Evolutionary conservation across 2,888 invertebrate genomes (phyloP), one percentile per base, ranked within the genome.

Genomic region (Minunthozetes semirufus): DNA sequence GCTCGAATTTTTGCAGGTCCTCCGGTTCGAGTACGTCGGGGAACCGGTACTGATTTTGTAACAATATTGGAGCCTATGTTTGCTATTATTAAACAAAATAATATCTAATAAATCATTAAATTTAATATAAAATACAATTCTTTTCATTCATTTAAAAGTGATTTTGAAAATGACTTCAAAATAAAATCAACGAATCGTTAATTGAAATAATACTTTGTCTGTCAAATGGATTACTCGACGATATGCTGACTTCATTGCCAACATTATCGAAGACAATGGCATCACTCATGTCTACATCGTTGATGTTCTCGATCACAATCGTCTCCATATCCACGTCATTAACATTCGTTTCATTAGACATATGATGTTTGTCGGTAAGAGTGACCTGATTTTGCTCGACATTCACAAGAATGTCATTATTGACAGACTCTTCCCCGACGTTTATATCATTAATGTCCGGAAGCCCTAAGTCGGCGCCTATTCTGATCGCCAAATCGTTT

Each of bases 201-300:
- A 48, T 17, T 17, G 15, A 48, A 8, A 11, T 25, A 19, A 25
- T 63, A 63, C 63, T 29, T 29, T 63, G 63, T 63, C 63, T 63
- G 27, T 63, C 63, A 25, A 63, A 63, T 29, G 27, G 63, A 63
- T 27, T 63, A 15, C 29, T 63, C 46, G 63, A 50, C 17, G 42
- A 46, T 50, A 74, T 74, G 68, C 74, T 74, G 33, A 74, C 74
- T 66, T 74, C 74, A 68, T 53, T 74, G 48, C 50, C 74, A 48
- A 74, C 74, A 68, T 74, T 68, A 17, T 27, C 46, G 63, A 74
- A 68, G 19, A 74, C 63, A 48, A 74, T 68, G 19, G 63, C 74
- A n/a, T 74, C 74, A 25, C 25, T 25, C 46, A 72, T 48, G 29
- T 70, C 71, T 1, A 63, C 63, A 63, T 63, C 63, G 25, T 63